Evolutionary conservation across 2,888 invertebrate genomes (phyloP), one percentile per base, ranked within the genome.

Genomic region (Tiliacea citrago): DNA sequence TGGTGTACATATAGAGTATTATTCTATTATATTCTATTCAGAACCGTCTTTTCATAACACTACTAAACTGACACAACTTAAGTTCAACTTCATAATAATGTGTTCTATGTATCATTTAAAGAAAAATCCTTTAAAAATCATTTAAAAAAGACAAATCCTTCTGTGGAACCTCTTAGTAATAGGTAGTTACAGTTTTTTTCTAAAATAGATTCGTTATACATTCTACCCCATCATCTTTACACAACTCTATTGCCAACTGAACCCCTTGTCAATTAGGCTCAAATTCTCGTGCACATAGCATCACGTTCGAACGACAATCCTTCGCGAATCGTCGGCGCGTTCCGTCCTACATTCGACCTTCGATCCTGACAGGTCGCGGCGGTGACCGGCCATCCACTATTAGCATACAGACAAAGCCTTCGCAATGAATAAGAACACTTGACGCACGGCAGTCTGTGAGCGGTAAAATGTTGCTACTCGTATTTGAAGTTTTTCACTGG

Each of bases 401-500:
- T 95, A 93, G 92, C 95, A 95, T 95, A 93, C 88, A 91, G 93
- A 96, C 95, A 95, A 95, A 95, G 95, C 94, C 92, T 92, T 89
- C 88, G 88, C 92, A 91, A 90, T 93, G 93, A 94, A 93, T 93
- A 94, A 93, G 93, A 94, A 92, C 91, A 92, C 92, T 94, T 95
- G 95, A 94, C 93, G 94, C 91, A 93, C 92, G 93, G 91, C 92
- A 92, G 88, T 83, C 77, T 45, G 79, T 83, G 66, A 35, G 83
- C 71, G 69, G 29, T 94, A 95, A 93, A 92, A 94, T 93, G 93
- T 67, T 87, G 89, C 92, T 88, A n/a, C n/a, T n/a, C n/a, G n/a
- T n/a, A 7, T 16, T 49, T 39, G 24, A 6, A 24, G 13, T 13
- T 58, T 60, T 29, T 13, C 8, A 68, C 24, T 49, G 35, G 35